These are phyloP conservation scores for Sphecodes monilicornis DNA, from an alignment of 2,888 invertebrate species.

Conservation along the genomic window DNA sequence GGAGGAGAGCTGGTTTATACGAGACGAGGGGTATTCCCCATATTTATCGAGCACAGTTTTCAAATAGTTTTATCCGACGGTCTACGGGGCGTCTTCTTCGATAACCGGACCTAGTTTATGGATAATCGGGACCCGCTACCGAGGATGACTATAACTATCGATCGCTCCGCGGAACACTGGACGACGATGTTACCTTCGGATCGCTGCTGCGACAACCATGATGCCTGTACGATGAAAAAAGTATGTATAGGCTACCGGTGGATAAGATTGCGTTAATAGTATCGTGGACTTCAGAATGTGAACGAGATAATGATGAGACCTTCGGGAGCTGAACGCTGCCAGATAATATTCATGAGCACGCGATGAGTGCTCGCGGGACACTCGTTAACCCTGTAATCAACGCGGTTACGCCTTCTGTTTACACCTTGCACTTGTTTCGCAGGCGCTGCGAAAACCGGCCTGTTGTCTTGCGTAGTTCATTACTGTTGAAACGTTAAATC, in stretches of 20 bases:
- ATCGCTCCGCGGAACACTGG: not conserved
- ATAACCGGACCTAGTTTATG: slow-evolving; percentile 12
- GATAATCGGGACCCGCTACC: slow-evolving; percentile 37
- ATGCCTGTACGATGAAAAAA: not conserved
- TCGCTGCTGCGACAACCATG: not conserved
- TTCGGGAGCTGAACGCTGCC: not conserved
- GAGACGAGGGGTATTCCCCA: slow-evolving; percentile 10
- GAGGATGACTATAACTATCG: slow-evolving; percentile 28
- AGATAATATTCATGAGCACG: slow-evolving; percentile 11
- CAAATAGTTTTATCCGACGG: slow-evolving; percentile 15
- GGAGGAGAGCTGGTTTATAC: not conserved
- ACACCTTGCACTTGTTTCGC: not conserved
- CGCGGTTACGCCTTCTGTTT: not conserved
- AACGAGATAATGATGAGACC: not conserved
- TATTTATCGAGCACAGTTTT: slow-evolving; percentile 27
- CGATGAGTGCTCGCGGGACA: slow-evolving; percentile 8
- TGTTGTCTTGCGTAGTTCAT: not conserved
- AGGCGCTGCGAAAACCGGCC: not conserved
- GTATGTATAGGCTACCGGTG: not conserved
- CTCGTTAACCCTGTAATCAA: slow-evolving; percentile 1
- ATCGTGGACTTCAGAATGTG: not conserved
- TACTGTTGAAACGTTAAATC: too few relatives aligned
- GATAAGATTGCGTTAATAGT: slow-evolving; percentile 9
- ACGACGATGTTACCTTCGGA: not conserved
- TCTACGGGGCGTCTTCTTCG: slow-evolving; percentile 1